Base-by-base conservation (phyloP, 2,888 invertebrate genomes). In the Clivina fossor region DNA sequence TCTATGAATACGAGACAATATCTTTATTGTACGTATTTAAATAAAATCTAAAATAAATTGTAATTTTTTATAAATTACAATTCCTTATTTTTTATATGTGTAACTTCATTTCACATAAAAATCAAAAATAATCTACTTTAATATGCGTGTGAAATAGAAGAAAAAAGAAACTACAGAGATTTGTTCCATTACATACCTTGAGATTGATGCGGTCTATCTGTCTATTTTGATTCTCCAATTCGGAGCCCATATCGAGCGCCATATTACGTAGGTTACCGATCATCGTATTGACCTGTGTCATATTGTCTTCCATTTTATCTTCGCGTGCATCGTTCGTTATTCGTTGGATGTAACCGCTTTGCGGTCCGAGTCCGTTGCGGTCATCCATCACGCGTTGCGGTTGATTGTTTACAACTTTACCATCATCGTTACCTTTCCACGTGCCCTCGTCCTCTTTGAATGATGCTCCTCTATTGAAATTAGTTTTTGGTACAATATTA, bases 211-310 rank as follows among this genome's bases (percentile, higher is more conserved):
- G 89, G 78, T 96, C 96, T 70, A 99, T 80, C 78, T 98, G 98
- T 71, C 88, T 81, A 77, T 99, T 99, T 80, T 99, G 99, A 78
- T 96, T 94, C 77, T 93, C 91, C 62, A 97, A 83, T 75, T 98
- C 97, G 64, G 92, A 94, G 67, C 97, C 97, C 98, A 99, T 99
- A 75, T 99, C 99, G 64, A 99, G 86, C 49, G 99, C 99, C 99
- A 99, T 99, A 79, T 99, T 99, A 71, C 97, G 90, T 69, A 99
- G 80, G 75, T 99, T 99, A 47, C 96, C 95, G 69, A 98, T 89
- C 95, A 98, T 97, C 41, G 93, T 93, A 76, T 91, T 91, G 62
- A 98, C 96, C 73, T 97, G 94, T 5, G 90, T 90, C 84, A 99
- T 88, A 77, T 99, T 99, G 60, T 98, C 93, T 73, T 99, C 99